These are phyloP conservation scores for Cheumatopsyche charites DNA, from an alignment of 1,140 invertebrate genomes.

Conservation along the genomic window DNA sequence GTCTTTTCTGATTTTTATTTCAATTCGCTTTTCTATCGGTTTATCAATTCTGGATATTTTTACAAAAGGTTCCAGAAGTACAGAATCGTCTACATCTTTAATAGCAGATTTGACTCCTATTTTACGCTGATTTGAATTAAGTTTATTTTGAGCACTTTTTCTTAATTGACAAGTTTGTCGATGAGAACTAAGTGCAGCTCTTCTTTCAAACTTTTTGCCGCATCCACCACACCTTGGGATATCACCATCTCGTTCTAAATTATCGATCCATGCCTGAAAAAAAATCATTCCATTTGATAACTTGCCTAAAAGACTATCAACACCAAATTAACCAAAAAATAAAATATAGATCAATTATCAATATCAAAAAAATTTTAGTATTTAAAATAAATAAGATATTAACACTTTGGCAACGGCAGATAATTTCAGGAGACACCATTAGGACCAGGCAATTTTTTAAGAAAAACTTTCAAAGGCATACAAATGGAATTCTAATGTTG, in stretches of 20 bases:
- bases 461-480: too few species aligned
- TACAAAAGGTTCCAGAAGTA: constrained; percentile 8
- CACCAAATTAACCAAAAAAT: too few species aligned
- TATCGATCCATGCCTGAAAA: constrained; percentile 65
- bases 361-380: too few species aligned
- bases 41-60: constrained; percentile 43
- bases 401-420: too few species aligned
- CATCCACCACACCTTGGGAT: constrained; percentile 70
- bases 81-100: constrained; percentile 22
- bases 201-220: constrained; percentile 70
- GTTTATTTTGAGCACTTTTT: constrained; percentile 44
- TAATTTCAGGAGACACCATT: too few species aligned
- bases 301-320: not conserved
- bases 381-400: too few species aligned
- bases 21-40: constrained; percentile 43
- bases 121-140: constrained; percentile 37
- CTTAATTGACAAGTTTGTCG: constrained; percentile 63
- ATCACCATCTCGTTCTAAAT: constrained; percentile 63
- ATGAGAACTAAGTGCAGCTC: constrained; percentile 69
- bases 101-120: not conserved
- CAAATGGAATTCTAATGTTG: too few species aligned
- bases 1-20: constrained; percentile 47
- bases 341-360: too few species aligned
- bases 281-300: not conserved
- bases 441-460: too few species aligned